Evolutionary conservation across 1,140 invertebrate species (phyloP), one percentile per base, ranked within the genome.

Genomic region (Bombus confusus): DNA sequence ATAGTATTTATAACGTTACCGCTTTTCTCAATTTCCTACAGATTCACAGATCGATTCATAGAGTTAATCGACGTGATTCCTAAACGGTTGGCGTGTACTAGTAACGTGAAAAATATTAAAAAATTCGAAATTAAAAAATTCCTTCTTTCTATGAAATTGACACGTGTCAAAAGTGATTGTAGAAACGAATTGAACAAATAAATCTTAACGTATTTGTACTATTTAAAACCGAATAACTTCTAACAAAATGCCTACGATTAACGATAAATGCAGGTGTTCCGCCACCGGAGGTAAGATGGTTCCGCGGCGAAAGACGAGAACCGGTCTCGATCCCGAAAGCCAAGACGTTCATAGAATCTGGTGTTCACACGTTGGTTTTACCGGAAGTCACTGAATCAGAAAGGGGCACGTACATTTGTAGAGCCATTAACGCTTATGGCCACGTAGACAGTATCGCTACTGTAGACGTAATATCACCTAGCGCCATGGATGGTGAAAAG

Each of bases 341-440:
- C 78, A 95, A 95, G 73, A 97, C 96, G 2, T 96, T 97, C 87
- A 94, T 96, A 2, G 98, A 99, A 92, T 97, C 97, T 68, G 98
- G 98, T 1, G 95, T 99, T 31, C 98, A 99, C 92, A 98, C 99
- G 4, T 94, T 99, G 80, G 96, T 98, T 76, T 96, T 98, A 12
- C 97, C 96, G 2, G 96, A 97, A 92, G 97, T 97, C 0, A 96
- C 97, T 68, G 97, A 98, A 80, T 97, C 97, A 78, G 98, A 99
- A 92, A 97, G 97, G 80, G 99, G 99, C 9, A 96, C 98, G 57
- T 99, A 99, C 92, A 98, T 97, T 0, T 99, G 98, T 91, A 96
- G 97, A 87, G 98, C 98, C 3, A 96, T 96, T 87, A 98, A 98
- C 93, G 96, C 95, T 52, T 96, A 97, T 87, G 98, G 98, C 6